Evolutionary conservation across 2,113 vertebrate species (phyloP), one percentile per base, ranked within the genome.

Genomic region (Vidua macroura): DNA sequence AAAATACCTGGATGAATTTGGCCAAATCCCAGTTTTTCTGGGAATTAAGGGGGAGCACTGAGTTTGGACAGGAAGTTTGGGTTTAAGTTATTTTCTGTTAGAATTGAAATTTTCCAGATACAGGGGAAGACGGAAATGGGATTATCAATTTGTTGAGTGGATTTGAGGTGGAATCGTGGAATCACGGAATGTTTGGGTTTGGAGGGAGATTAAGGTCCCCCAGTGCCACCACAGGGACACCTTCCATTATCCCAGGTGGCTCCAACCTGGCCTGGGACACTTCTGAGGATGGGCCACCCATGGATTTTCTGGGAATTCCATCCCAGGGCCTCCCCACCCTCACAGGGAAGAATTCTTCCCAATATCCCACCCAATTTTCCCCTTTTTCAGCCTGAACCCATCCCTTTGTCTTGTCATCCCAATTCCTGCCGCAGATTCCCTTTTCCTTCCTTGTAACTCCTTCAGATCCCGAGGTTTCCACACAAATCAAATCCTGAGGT

Each of bases 1-100:
- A 62, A 62, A 19, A 37, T 1, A 5, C 0, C 1, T 1, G 12
- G 23, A 3, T 14, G 10, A 33, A 18, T 28, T 24, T 13, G 8
- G 15, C 13, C 1, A 0, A 15, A 13, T 20, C 31, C 67, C 60
- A 15, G 53, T 7, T 83, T 51, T 63, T 28, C 44, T 44, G 70
- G 31, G 30, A 24, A 11, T 13, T 23, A 30, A 9, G 37, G 39
- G 6, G 14, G 30, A 79, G 27, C 0, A 4, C 9, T 8, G 55
- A 6, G 17, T 33, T 90, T 23, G 16, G 28, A 44, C 7, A 13
- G 37, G 23, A 68, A 60, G 62, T 30, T 78, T 64, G 56, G 24
- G 22, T 7, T 55, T 22, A 2, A 21, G n/a, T 1, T 6, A 1
- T 33, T 84, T 77, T 35, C 4, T 4, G 16, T 35, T 2, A 4